Conservation (phyloP, 2,888 invertebrate species). For the Sminthurides aquaticus region DNA sequence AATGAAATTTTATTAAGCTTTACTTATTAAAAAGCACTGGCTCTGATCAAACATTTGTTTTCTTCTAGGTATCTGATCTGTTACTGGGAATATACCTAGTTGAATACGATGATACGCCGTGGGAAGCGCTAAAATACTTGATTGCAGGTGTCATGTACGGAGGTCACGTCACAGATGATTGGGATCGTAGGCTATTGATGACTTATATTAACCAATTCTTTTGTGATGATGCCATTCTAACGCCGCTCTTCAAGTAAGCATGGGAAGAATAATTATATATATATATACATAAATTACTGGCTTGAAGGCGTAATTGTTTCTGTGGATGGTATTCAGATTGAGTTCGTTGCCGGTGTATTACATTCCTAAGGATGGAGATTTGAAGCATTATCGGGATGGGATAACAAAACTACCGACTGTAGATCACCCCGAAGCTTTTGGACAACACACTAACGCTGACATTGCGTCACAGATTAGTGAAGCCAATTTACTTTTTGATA, state of each 20-base stretch:
- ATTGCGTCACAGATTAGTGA: conserved; percentile 78
- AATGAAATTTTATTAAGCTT: neutral
- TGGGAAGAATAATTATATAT: no score
- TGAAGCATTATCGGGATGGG: conserved; percentile 73
- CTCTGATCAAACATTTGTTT: neutral
- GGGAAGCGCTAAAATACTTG: conserved; percentile 77
- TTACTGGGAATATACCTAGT: conserved; percentile 74
- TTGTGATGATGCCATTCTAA: conserved; percentile 57
- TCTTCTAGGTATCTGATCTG: conserved; percentile 65
- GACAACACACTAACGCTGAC: conserved; percentile 84
- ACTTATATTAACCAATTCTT: conserved; percentile 77
- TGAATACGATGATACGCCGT: conserved; percentile 79
- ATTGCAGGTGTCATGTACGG: conserved; percentile 96
- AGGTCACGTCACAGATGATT: conserved; percentile 88
- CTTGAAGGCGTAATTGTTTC: no score
- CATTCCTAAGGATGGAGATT: conserved; percentile 71
- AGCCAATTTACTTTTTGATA: conserved; percentile 65
- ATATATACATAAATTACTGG: no score
- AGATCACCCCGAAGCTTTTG: conserved; percentile 80
- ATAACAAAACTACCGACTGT: conserved; percentile 66
- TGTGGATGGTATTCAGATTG: no score
- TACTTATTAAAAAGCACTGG: no score
- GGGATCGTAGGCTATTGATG: conserved; percentile 78
- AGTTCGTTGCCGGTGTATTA: conserved; percentile 69
- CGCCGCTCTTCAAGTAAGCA: conserved; percentile 46